Base-by-base conservation (phyloP, 1,140 invertebrate species). In the Drosophila tristis region DNA sequence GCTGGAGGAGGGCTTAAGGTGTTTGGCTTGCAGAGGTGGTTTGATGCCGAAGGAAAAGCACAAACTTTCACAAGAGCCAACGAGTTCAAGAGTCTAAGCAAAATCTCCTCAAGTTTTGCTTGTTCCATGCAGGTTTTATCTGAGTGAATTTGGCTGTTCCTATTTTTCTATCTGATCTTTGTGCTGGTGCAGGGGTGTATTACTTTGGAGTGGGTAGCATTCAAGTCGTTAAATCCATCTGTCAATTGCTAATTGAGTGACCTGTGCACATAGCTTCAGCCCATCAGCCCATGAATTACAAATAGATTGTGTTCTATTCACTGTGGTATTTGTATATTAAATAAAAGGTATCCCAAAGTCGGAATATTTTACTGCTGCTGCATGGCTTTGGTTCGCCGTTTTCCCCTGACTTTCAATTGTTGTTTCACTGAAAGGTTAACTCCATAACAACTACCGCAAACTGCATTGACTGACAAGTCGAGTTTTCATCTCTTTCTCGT, bases 401-500 rank as follows among this genome's bases (percentile, higher is more conserved):
- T 35, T 9, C 31, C 9, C 23, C 35, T 39, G 35, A 39, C 35
- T 13, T 39, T 39, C 11, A 2, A 39, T 78, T 78, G 49, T 51
- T 39, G 43, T 29, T 39, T 20, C 51, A 58, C 57, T 58, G 55
- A 68, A 66, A 50, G 65, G 75, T 68, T 74, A 64, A 81, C 67
- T 81, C 68, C 60, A 56, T 73, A 85, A 74, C 73, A 74, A 80
- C 50, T 64, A 55, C 58, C 58, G 29, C 26, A 64, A 55, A 75
- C 77, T 64, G 51, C 72, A 51, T 51, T 78, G 78, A 86, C 68
- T 87, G 78, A 87, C 81, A 86, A 87, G 82, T 86, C 61, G 78
- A 82, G 76, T 87, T 78, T 75, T 75, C 71, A 74, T 70, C 49
- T 35, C 54, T 64, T 64, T 75, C 66, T 58, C 20, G 39, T 58